Percentiles rank a stretch among this genome's conserved stretches.
These are phyloP conservation scores for Lethrus apterus DNA, from an alignment of 1,140 invertebrate species.

Conservation along the genomic window DNA sequence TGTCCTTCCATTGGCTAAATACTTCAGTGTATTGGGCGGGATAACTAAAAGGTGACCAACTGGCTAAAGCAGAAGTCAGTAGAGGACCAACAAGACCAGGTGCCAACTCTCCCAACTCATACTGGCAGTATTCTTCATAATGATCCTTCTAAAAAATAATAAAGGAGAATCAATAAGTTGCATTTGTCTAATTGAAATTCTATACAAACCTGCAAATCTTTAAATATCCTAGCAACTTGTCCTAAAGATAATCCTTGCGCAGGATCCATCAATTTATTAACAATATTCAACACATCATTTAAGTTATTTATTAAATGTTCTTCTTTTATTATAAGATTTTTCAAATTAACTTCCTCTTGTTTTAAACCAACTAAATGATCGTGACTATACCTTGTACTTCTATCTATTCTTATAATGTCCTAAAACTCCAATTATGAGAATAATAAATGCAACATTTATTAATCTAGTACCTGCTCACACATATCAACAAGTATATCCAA, in stretches of 20 bases:
- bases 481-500: slow-evolving; percentile 84
- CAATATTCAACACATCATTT: slow-evolving; percentile 59
- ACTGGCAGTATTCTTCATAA: slow-evolving; percentile 49
- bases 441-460: slow-evolving; percentile 16
- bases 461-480: slow-evolving; percentile 69
- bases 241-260: slow-evolving; percentile 57
- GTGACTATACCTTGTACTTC: slow-evolving; percentile 63
- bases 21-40: slow-evolving; percentile 54
- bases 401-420: slow-evolving; percentile 85
- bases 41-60: slow-evolving; percentile 68
- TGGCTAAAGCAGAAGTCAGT: slow-evolving; percentile 57
- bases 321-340: slow-evolving; percentile 66
- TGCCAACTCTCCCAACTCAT: slow-evolving; percentile 58
- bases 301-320: slow-evolving; percentile 65
- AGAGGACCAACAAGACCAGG: slow-evolving; percentile 57
- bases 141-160: slow-evolving; percentile 43
- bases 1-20: slow-evolving; percentile 65
- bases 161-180: slow-evolving; percentile 15
- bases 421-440: slow-evolving; percentile 5
- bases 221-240: slow-evolving; percentile 66
- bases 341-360: slow-evolving; percentile 68
- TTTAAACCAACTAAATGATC: slow-evolving; percentile 73
- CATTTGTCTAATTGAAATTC: slow-evolving; percentile 11
- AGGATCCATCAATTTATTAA: slow-evolving; percentile 59
- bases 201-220: slow-evolving; percentile 57